A percentile compares a stretch with the other conserved stretches of the same genome.
Evolutionary conservation across 2,113 vertebrate species (phyloP).

Genomic region (Butorides virescens): DNA sequence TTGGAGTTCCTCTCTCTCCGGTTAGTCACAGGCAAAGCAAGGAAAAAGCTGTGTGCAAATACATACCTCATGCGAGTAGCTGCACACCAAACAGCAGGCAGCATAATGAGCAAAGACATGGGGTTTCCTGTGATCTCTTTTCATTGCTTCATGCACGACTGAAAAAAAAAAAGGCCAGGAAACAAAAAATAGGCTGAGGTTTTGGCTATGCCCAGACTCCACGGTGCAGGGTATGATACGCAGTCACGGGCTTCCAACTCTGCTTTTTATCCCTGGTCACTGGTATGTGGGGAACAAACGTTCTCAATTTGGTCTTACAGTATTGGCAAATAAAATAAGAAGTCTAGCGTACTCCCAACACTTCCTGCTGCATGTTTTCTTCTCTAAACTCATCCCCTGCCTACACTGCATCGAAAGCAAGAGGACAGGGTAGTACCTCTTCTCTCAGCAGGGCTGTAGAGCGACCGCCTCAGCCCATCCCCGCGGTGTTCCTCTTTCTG

Average conservation of each 20-base stretch:
- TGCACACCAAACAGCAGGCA: slow-evolving; percentile 12
- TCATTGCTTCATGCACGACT: neutral
- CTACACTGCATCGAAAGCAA: neutral
- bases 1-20: slow-evolving; percentile 39
- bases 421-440: neutral
- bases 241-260: neutral
- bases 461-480: neutral
- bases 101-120: slow-evolving; percentile 10
- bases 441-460: neutral
- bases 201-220: neutral
- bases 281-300: neutral
- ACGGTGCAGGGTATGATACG: neutral
- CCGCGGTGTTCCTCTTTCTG: rapidly evolving
- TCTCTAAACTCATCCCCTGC: neutral
- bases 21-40: slow-evolving; percentile 37
- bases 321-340: neutral
- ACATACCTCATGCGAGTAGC: neutral
- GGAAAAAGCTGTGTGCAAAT: slow-evolving; percentile 8
- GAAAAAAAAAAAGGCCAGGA: neutral
- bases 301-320: neutral
- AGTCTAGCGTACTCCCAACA: neutral
- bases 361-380: neutral
- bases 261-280: neutral
- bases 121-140: neutral
- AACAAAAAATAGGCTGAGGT: neutral